Percentiles rank a stretch among this genome's conserved stretches.
Conservation (phyloP, 2,797 vertebrate species). For the Apogon talboti region DNA sequence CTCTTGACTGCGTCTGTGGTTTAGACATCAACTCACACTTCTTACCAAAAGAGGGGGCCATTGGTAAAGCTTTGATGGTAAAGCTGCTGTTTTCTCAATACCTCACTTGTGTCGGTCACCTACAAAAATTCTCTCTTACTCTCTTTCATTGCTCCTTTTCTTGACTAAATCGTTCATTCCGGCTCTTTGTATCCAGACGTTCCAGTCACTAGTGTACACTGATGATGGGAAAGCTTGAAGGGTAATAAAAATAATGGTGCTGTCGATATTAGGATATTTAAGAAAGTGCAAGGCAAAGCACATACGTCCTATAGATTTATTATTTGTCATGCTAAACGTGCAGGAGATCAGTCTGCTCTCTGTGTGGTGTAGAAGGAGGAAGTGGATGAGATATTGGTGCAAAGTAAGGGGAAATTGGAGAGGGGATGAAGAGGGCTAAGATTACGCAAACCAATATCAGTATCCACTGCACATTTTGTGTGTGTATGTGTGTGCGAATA, state of each 20-base stretch:
- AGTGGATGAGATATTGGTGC: neutral
- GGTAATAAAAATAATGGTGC: neutral
- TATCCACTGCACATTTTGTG: constrained; percentile 3
- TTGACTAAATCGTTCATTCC: neutral
- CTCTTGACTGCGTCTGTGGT: constrained; percentile 26
- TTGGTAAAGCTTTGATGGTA: constrained; percentile 53
- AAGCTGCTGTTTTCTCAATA: constrained; percentile 3
- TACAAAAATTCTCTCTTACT: neutral
- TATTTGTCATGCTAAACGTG: constrained; percentile 12
- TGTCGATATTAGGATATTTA: constrained; percentile 1
- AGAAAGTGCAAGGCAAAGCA: constrained; percentile 16
- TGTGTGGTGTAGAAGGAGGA: constrained; percentile 10
- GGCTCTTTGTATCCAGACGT: neutral
- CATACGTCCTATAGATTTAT: constrained; percentile 13
- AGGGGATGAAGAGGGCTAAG: neutral
- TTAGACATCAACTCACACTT: constrained; percentile 27
- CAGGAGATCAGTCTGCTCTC: constrained; percentile 22
- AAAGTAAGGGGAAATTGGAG: constrained; percentile 5
- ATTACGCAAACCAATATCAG: constrained; percentile 18
- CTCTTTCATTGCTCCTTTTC: neutral
- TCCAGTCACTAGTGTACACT: neutral
- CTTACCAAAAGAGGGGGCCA: constrained; percentile 78
- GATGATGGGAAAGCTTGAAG: neutral
- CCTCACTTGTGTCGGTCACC: neutral
- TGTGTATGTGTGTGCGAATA: constrained; percentile 12